Conservation (phyloP, 53 echinoderm and acorn worm species). For the Echinarachnius parma region DNA sequence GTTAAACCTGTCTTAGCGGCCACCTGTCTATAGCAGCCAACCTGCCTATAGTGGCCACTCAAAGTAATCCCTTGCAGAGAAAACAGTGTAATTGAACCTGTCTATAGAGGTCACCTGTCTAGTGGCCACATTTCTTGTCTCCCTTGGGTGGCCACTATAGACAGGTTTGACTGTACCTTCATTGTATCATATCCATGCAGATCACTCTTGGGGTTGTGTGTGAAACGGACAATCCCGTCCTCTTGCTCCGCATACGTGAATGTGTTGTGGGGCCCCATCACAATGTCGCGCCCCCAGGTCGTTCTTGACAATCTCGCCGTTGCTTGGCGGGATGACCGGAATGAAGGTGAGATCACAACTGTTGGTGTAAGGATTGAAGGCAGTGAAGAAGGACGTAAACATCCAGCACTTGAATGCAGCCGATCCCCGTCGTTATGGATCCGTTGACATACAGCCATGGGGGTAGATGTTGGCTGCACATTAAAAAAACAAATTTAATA, state of each 20-base stretch:
- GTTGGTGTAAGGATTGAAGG: slow-evolving; percentile 83
- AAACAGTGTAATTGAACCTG: no score
- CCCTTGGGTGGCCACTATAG: no score
- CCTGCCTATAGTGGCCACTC: no score
- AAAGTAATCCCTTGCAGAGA: no score
- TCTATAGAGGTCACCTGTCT: no score
- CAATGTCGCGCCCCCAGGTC: slow-evolving; percentile 62
- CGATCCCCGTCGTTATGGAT: slow-evolving; percentile 78
- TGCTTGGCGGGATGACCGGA: slow-evolving; percentile 81
- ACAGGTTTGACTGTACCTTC: no score
- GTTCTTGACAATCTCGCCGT: slow-evolving; percentile 83
- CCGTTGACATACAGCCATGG: slow-evolving; percentile 84
- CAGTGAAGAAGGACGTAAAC: slow-evolving; percentile 91
- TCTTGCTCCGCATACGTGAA: slow-evolving; percentile 77
- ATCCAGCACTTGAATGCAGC: slow-evolving; percentile 76
- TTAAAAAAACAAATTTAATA: neutral
- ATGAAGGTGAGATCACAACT: slow-evolving; percentile 61
- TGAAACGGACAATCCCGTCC: slow-evolving; percentile 72
- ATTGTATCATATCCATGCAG: slow-evolving; percentile 72
- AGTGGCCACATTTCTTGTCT: no score
- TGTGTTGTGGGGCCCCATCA: slow-evolving; percentile 55
- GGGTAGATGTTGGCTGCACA: no score
- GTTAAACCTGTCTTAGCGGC: no score
- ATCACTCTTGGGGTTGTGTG: slow-evolving; percentile 59
- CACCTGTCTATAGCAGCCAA: no score